Base-by-base conservation (phyloP, 2,797 vertebrate genomes). In the Tokudaia tokunoshimensis region DNA sequence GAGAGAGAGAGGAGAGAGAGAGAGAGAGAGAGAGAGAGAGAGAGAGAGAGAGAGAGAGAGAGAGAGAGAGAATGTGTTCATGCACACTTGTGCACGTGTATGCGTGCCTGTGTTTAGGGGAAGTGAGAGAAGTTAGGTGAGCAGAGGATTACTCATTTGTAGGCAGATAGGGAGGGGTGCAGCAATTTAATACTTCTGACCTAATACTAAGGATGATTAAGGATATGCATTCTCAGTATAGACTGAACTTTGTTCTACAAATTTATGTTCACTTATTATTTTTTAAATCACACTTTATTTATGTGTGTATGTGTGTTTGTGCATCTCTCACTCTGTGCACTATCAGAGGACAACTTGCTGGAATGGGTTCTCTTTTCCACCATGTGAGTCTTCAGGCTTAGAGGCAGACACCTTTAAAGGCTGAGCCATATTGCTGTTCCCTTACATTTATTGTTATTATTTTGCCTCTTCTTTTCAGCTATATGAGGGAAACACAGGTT, bases 401-500 rank as follows among this genome's bases (percentile, higher is more conserved):
- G 31, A 17, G 34, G 84, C 44, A 70, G 31, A 44, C 11, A 70
- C 44, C 63, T 86, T 86, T 86, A 70, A n/a, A 6, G 24, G 20
- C 47, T 86, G 47, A 52, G 12, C 2, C 67, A 87, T 41, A 24
- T 74, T 5, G 15, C 47, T 8, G 19, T 34, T 55, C 8, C 15
- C 74, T 20, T 84, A 88, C 47, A 82, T 14, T 6, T 81, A 50
- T 75, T 26, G 17, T 78, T 76, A 76, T 55, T 76, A 59, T 84
- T 90, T 82, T n/a, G 9, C 5, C 50, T 44, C 52, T 94, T 84
- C 47, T 89, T 96, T 96, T 97, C 44, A 94, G n/a, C 44, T 96
- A 92, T 93, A 72, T 96, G 88, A 89, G 87, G 83, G 65, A 95
- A 96, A 94, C 76, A 95, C 94, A 82, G 79, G 75, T 85, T 95